These are phyloP conservation scores for Numenius arquata DNA, from an alignment of 2,113 vertebrate genomes.

Conservation along the genomic window DNA sequence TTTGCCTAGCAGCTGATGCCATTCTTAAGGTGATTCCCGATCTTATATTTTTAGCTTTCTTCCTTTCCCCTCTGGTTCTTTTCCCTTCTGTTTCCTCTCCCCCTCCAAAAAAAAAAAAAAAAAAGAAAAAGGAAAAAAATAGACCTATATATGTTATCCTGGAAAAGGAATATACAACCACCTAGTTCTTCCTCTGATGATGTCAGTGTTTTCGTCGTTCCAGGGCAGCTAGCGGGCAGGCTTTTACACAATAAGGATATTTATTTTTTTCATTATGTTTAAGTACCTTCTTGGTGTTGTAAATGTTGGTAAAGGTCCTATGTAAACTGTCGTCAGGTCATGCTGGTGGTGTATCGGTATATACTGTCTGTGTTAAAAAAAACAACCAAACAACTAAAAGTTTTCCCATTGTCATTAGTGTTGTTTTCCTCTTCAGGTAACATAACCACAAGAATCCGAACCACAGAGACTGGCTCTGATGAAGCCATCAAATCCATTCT, in stretches of 20 bases:
- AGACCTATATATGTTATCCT: not conserved
- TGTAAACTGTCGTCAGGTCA: not conserved
- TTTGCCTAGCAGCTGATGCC: not conserved
- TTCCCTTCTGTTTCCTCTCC: not conserved
- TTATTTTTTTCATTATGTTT: not conserved
- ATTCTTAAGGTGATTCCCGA: slow-evolving; percentile 1
- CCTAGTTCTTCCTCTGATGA: not conserved
- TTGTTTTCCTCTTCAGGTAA: slow-evolving; percentile 80
- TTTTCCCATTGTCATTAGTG: slow-evolving; percentile 27
- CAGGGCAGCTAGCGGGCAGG: not conserved
- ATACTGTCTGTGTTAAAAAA: not conserved
- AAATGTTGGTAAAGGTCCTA: not conserved
- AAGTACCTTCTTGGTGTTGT: not conserved
- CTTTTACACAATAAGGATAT: not conserved
- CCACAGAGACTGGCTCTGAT: slow-evolving; percentile 89
- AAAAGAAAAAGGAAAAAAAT: not conserved
- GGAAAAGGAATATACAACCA: not conserved
- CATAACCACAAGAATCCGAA: slow-evolving; percentile 90
- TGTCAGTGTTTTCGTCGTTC: not conserved
- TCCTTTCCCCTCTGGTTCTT: not conserved
- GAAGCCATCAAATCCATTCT: slow-evolving; percentile 97
- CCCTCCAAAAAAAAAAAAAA: not conserved
- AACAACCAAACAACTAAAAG: not conserved
- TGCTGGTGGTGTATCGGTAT: not conserved
- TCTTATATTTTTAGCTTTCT: not conserved